Evolutionary conservation across 2,113 vertebrate species (phyloP).

Genomic region (Halichoerus grypus): DNA sequence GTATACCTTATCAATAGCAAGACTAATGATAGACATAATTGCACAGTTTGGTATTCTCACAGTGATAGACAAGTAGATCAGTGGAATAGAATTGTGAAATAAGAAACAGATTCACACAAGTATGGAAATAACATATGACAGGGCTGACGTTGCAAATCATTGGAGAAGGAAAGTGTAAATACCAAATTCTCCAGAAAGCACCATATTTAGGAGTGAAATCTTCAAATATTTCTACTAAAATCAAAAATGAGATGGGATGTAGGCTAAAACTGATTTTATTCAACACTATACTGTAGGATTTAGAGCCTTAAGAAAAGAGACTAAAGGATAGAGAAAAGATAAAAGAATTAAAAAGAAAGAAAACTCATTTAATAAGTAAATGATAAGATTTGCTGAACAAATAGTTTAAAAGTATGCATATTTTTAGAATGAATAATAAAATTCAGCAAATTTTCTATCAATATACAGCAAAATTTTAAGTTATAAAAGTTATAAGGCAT

Average conservation of each 20-base stretch:
- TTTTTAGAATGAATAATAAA: not conserved
- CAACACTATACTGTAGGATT: not conserved
- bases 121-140: not conserved
- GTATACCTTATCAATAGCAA: not conserved
- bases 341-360: not conserved
- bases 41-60: not conserved
- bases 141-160: not conserved
- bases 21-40: not conserved
- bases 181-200: not conserved
- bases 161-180: not conserved
- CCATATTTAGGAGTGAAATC: not conserved
- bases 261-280: not conserved
- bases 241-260: not conserved
- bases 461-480: not conserved
- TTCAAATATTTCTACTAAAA: not conserved
- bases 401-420: not conserved
- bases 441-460: not conserved
- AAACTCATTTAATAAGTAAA: not conserved
- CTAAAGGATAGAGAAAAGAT: not conserved
- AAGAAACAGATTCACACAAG: not conserved
- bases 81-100: not conserved
- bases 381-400: not conserved
- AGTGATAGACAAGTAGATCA: not conserved
- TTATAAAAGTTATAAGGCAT: not conserved
- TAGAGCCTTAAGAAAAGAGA: not conserved